Evolutionary conservation across 2,797 vertebrate genomes (phyloP).

Genomic region (Ficedula albicollis): DNA sequence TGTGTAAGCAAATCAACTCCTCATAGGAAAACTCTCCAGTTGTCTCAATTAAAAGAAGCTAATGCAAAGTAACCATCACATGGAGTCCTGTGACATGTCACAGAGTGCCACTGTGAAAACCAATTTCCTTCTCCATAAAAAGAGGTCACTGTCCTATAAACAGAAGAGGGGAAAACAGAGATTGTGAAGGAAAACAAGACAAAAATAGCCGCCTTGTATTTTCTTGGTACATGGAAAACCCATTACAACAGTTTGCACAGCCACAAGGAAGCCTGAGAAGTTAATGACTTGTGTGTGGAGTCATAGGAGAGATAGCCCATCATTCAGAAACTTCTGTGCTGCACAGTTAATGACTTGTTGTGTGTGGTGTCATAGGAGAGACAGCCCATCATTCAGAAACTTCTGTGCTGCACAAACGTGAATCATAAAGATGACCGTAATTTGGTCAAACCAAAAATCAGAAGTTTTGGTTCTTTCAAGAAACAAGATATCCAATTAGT

Average conservation of each 20-base stretch:
- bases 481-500: not conserved
- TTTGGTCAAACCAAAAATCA: not conserved
- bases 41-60: not conserved
- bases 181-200: not conserved
- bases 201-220: not conserved
- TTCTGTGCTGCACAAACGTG: not conserved
- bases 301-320: not conserved
- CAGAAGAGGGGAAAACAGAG: not conserved
- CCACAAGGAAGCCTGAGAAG: constrained; percentile 6
- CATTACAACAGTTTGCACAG: constrained; percentile 15
- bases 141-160: not conserved
- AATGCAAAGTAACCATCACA: not conserved
- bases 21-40: not conserved
- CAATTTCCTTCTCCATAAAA: not conserved
- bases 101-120: not conserved
- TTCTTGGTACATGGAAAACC: constrained; percentile 40
- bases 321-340: not conserved
- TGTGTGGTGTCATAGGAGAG: not conserved
- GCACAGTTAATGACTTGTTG: not conserved
- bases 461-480: not conserved
- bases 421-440: not conserved
- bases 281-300: not conserved
- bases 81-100: accelerated
- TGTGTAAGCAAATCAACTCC: not conserved
- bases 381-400: not conserved